These are phyloP conservation scores for Notamacropus eugenii DNA, from an alignment of 2,797 vertebrate species.

Conservation along the genomic window DNA sequence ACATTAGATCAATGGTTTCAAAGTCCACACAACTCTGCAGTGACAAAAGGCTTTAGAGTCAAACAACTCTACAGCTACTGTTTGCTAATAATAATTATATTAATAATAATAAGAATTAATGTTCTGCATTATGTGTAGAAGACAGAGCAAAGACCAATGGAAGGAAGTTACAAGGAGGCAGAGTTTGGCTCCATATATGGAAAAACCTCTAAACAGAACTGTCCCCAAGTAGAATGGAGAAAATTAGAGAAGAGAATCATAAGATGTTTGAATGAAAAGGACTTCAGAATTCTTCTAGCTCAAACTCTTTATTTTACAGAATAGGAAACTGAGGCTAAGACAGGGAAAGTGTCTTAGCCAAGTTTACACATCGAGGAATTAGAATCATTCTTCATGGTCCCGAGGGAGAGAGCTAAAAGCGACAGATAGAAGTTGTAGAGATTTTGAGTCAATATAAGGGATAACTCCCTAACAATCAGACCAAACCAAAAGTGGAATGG, in stretches of 20 bases:
- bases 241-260: not conserved
- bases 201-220: not conserved
- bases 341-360: not conserved
- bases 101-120: not conserved
- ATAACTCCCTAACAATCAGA: not conserved
- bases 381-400: not conserved
- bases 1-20: not conserved
- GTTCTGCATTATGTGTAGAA: not conserved
- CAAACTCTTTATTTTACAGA: not conserved
- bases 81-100: not conserved
- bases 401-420: not conserved
- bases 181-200: not conserved
- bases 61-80: not conserved
- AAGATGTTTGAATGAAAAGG: not conserved
- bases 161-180: not conserved
- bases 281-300: not conserved
- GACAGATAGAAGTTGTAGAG: not conserved
- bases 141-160: not conserved
- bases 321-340: not conserved
- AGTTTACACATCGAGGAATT: not conserved
- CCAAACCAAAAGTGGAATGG: not conserved
- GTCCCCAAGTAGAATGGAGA: not conserved
- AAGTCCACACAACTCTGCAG: not conserved
- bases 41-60: not conserved
- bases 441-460: not conserved